Conservation (phyloP, 1,140 invertebrate genomes). For the Cydia splendana region DNA sequence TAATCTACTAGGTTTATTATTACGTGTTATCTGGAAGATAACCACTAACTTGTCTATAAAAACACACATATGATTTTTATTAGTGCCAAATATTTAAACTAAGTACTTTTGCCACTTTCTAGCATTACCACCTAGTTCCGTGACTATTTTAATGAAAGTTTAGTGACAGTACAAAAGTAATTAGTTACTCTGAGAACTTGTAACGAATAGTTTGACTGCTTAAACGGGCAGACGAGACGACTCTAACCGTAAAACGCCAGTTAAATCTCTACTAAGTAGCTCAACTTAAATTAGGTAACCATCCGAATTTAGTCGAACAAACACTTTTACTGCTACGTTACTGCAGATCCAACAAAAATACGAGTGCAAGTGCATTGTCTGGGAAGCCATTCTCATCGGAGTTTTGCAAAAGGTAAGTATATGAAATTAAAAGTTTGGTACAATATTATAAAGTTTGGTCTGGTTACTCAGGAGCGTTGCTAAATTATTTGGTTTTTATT, state of each 20-base stretch:
- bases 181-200: constrained; percentile 25
- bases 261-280: constrained; percentile 30
- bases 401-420: neutral
- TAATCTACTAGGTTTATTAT: no score
- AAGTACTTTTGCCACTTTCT: neutral
- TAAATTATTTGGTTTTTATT: no score
- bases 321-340: neutral
- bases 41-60: no score
- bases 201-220: constrained; percentile 30
- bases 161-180: constrained; percentile 10
- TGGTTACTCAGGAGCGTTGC: no score
- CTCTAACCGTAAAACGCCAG: constrained; percentile 24
- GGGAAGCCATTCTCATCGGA: neutral
- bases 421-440: no score
- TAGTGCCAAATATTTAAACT: neutral
- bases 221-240: constrained; percentile 9
- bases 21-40: no score
- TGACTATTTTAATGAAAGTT: neutral
- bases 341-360: neutral
- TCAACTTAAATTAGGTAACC: constrained; percentile 25
- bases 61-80: neutral
- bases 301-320: neutral
- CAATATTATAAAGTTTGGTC: no score
- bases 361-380: neutral
- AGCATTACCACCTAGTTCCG: neutral